phyloP scores from a whole-genome alignment of 2,888 invertebrate species.

The Subacronicta megacephala region DNA sequence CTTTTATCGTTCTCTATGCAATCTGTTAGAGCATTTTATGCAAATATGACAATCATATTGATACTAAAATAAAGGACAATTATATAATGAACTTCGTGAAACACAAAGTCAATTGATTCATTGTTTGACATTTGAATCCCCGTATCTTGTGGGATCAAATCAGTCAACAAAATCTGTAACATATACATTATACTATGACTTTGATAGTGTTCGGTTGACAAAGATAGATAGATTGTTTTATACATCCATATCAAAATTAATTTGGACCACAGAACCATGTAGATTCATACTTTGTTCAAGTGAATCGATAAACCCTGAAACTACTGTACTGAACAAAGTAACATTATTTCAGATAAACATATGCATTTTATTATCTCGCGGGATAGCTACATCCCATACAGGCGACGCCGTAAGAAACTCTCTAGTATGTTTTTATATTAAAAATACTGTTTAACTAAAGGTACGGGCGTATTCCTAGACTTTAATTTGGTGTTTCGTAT shows the following conservation, averaged over 20 bases:
- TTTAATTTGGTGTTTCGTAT: conserved; percentile 30
- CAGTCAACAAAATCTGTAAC: neutral
- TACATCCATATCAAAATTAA: neutral
- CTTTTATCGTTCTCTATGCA: conserved; percentile 34
- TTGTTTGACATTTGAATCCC: conserved; percentile 12
- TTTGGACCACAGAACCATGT: neutral
- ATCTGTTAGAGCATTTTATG: conserved; percentile 15
- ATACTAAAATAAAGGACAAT: conserved; percentile 34
- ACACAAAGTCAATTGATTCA: conserved; percentile 34
- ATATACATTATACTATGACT: neutral
- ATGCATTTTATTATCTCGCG: no score
- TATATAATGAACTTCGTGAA: conserved; percentile 25
- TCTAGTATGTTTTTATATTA: no score
- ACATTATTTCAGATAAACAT: no score
- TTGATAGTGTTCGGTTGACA: no score
- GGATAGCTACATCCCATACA: no score
- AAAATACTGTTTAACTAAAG: no score
- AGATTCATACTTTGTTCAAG: neutral
- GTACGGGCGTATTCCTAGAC: neutral
- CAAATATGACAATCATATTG: conserved; percentile 18
- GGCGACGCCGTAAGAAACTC: no score
- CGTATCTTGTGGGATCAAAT: neutral
- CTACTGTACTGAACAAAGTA: no score
- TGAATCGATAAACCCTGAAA: no score
- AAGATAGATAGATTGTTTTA: no score